Percentiles rank a stretch among this genome's conserved stretches.
Evolutionary conservation across 2,797 vertebrate species (phyloP).

Genomic region (Acomys russatus): DNA sequence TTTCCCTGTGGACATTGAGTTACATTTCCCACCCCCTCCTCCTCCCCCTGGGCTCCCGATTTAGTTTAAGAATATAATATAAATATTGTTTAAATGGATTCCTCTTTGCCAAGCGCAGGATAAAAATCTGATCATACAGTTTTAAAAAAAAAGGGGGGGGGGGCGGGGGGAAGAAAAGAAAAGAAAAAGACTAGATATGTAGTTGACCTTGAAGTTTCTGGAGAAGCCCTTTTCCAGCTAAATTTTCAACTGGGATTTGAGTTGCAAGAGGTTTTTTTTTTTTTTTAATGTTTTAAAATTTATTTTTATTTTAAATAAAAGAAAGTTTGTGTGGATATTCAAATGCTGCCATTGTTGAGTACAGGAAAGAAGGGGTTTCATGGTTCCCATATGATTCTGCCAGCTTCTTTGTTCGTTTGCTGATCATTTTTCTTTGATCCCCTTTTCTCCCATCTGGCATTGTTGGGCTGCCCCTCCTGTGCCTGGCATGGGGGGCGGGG

Average conservation of each 20-base stretch:
- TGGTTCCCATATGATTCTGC: not conserved
- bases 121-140: conserved; percentile 51
- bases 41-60: conserved; percentile 23
- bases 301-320: not conserved
- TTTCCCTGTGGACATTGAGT: conserved; percentile 49
- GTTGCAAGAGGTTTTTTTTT: conserved; percentile 30
- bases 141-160: not conserved
- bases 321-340: conserved; percentile 29
- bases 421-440: conserved; percentile 15
- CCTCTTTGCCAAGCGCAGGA: conserved; percentile 7
- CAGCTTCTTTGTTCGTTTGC: not conserved
- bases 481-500: not conserved
- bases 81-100: conserved; percentile 72
- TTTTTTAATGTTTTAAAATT: not conserved
- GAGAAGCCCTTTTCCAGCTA: conserved; percentile 23
- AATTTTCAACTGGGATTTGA: conserved; percentile 68
- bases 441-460: not conserved
- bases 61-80: conserved; percentile 78
- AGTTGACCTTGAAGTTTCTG: conserved; percentile 62
- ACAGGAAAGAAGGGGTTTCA: conserved; percentile 15
- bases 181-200: conserved; percentile 63
- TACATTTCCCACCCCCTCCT: conserved; percentile 60
- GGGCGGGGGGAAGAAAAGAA: no score
- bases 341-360: not conserved
- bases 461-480: not conserved